Base-by-base conservation (phyloP, 2,113 vertebrate species). In the Eonycteris spelaea region DNA sequence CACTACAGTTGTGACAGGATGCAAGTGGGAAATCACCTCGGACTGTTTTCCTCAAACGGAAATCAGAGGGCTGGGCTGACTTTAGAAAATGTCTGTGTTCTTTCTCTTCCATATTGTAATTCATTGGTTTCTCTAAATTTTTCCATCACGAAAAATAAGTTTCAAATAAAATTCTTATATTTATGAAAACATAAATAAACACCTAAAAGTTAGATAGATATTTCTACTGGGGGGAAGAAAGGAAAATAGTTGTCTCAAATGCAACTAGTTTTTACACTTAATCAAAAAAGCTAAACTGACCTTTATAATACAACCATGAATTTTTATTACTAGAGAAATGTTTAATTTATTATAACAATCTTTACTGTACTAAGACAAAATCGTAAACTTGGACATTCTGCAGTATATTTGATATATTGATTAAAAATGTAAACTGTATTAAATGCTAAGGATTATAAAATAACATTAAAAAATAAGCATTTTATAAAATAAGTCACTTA, bases 381-480 rank as follows among this genome's bases (percentile, higher is more conserved):
- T 16, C 51, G 3, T 86, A 80, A 86, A 82, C 24, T 43, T 77
- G 28, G 38, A 82, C 7, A 77, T 67, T 35, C 45, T 65, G 18
- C 15, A 43, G 45, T 43, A 85, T 65, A 77, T 89, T 71, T 77
- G 26, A 75, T 65, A 57, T 38, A 40, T 15, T 65, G 57, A 77
- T 40, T 68, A 51, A 91, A 94, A 93, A 73, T 65, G 2, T 82
- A 33, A 74, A 82, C 16, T 59, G 63, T 90, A 43, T 68, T 86
- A 95, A 90, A 75, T 89, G 61, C 13, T 86, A 63, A 77, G 24
- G 45, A 59, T 89, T 90, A 85, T 65, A 59, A 89, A 91, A 63
- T 83, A 86, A 45, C 26, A 45, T 55, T 43, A 86, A 95, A 89
- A 95, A 94, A 86, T 71, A 80, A 86, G 22, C 13, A 85, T 67